A percentile compares a stretch with the other conserved stretches of the same genome.
These are phyloP conservation scores for Bufo bufo DNA, from an alignment of 2,113 vertebrate genomes.

Conservation along the genomic window DNA sequence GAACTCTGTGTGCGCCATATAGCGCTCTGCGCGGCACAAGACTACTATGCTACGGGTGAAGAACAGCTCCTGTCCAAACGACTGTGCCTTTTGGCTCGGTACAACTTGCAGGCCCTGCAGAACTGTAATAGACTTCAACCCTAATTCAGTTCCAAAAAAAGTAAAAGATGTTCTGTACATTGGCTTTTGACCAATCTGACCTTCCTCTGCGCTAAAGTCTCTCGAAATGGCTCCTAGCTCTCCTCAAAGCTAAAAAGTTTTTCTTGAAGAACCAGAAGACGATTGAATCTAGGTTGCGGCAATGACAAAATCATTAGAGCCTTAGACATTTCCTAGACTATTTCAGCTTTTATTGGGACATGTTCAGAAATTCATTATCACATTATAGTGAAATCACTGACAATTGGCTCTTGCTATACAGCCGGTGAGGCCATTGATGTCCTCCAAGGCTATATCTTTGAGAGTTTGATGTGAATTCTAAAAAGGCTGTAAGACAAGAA, in stretches of 20 bases:
- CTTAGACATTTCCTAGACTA: background rate
- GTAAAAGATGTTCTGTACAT: background rate
- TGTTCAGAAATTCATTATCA: constrained; percentile 6
- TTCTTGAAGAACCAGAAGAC: background rate
- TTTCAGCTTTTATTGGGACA: constrained; percentile 1
- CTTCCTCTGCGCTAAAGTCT: background rate
- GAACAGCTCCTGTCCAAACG: too few relatives aligned
- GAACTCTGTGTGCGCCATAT: too few relatives aligned
- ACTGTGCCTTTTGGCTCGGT: too few relatives aligned
- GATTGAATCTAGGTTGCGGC: background rate
- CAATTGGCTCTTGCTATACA: background rate
- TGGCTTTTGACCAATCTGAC: background rate
- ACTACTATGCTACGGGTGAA: too few relatives aligned
- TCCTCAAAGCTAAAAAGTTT: background rate
- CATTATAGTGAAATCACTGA: background rate
- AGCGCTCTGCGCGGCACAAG: too few relatives aligned
- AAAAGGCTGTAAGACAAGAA: constrained; percentile 20
- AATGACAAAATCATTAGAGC: background rate
- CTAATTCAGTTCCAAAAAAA: background rate
- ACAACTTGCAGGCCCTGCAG: too few relatives aligned
- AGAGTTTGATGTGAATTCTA: constrained; percentile 16
- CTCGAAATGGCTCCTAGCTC: background rate
- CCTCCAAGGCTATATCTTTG: constrained; percentile 10
- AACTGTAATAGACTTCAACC: too few relatives aligned
- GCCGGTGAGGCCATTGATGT: constrained; percentile 3